These are phyloP conservation scores for Pammene fasciana DNA, from an alignment of 2,888 invertebrate species.

Conservation along the genomic window DNA sequence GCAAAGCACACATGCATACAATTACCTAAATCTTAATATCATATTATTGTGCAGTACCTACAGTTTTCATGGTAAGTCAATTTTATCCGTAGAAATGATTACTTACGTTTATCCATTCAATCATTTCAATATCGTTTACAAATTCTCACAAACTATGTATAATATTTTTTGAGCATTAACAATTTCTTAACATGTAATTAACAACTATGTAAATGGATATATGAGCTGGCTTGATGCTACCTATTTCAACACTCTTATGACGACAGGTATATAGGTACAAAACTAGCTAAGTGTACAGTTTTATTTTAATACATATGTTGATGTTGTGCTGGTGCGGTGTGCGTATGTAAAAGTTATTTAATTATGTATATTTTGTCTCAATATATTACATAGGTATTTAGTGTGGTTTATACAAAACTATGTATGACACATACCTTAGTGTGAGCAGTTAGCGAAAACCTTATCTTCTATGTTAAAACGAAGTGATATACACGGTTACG, in stretches of 20 bases:
- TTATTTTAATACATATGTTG: constrained; percentile 13
- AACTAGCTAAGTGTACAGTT: constrained; percentile 3
- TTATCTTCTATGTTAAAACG: constrained; percentile 4
- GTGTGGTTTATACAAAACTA: constrained; percentile 9
- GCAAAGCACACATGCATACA: constrained; percentile 53
- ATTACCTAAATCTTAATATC: not conserved
- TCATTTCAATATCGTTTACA: not conserved
- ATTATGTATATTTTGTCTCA: not conserved
- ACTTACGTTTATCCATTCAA: constrained; percentile 9
- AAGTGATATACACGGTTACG: constrained; percentile 28
- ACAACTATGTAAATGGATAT: not conserved
- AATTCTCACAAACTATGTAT: not conserved
- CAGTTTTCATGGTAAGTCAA: not conserved
- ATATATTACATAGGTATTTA: too few relatives aligned
- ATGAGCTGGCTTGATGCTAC: constrained; percentile 9
- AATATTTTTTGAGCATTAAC: too few relatives aligned
- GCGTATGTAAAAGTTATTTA: constrained; percentile 5
- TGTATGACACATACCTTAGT: not conserved
- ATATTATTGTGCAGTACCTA: not conserved
- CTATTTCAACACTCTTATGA: constrained; percentile 6
- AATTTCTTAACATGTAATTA: too few relatives aligned
- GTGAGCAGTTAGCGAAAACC: constrained; percentile 28
- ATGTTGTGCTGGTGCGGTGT: constrained; percentile 36
- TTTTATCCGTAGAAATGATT: too few relatives aligned
- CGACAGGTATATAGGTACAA: not conserved